phyloP scores from a whole-genome alignment of 2,888 invertebrate genomes.

The Pycnomerus fuliginosus region DNA sequence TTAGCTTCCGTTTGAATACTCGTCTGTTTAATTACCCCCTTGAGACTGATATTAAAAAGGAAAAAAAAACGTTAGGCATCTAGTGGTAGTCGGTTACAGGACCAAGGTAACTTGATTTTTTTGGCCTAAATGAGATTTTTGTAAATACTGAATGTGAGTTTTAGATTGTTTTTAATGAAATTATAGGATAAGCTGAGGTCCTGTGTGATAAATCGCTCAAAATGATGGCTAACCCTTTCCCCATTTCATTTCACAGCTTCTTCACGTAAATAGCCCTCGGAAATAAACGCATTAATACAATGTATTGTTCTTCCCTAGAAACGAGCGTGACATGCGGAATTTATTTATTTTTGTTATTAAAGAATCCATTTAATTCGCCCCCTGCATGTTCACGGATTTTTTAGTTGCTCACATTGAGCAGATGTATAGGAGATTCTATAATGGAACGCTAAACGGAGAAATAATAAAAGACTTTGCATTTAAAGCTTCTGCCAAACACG shows the following conservation, averaged over 20 bases:
- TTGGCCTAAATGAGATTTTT: too few species aligned
- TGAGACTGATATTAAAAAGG: constrained; percentile 56
- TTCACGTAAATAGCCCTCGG: constrained; percentile 16
- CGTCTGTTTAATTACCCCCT: constrained; percentile 52
- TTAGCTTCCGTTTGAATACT: constrained; percentile 47
- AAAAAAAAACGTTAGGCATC: constrained; percentile 32
- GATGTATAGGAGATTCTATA: constrained; percentile 28
- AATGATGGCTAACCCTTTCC: constrained; percentile 35
- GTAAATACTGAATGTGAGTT: constrained; percentile 50
- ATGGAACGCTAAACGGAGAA: constrained; percentile 25
- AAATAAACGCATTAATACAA: constrained; percentile 36
- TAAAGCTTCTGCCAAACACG: constrained; percentile 31
- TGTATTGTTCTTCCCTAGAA: constrained; percentile 49
- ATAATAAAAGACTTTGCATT: constrained; percentile 33
- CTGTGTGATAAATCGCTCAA: constrained; percentile 49
- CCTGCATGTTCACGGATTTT: constrained; percentile 39
- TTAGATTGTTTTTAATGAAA: too few species aligned
- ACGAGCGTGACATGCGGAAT: constrained; percentile 42
- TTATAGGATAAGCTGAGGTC: too few species aligned
- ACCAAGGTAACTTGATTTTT: too few species aligned
- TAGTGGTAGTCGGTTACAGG: constrained; percentile 40
- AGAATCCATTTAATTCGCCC: constrained; percentile 22
- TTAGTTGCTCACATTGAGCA: constrained; percentile 46
- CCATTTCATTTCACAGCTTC: constrained; percentile 17
- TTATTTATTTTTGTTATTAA: constrained; percentile 12